A percentile compares a stretch with the other conserved stretches of the same genome.
Conservation (phyloP, 2,888 invertebrate genomes). For the Hemicrepidius hirtus region DNA sequence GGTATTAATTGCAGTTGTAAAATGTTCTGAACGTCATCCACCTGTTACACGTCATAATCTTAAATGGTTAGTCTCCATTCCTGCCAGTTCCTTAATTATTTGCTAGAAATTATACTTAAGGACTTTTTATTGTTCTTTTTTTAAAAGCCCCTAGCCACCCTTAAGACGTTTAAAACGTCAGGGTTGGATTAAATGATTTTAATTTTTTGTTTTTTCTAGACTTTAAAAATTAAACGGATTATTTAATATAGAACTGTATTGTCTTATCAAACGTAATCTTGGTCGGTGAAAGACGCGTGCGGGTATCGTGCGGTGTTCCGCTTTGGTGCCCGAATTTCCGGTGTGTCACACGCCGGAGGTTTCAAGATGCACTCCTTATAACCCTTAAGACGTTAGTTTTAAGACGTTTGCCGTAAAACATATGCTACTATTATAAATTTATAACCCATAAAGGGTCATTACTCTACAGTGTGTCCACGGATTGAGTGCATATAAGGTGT, state of each 20-base stretch:
- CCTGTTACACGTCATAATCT: constrained; percentile 58
- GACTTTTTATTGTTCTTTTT: constrained; percentile 16
- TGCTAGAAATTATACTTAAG: constrained; percentile 48
- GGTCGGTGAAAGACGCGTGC: constrained; percentile 19
- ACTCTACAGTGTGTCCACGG: neutral
- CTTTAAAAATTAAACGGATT: neutral
- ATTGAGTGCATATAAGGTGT: too few species aligned
- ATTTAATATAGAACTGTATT: neutral
- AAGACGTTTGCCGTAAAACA: constrained; percentile 36
- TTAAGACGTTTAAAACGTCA: neutral
- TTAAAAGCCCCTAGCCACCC: too few species aligned
- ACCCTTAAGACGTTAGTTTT: constrained; percentile 25
- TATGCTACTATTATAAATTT: too few species aligned
- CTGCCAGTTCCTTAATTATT: constrained; percentile 61
- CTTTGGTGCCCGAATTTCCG: constrained; percentile 44
- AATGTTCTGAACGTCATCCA: constrained; percentile 51
- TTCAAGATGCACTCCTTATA: neutral
- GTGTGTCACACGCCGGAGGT: constrained; percentile 39
- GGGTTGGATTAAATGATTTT: neutral
- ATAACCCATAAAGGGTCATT: constrained; percentile 32
- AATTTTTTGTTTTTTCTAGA: constrained; percentile 13
- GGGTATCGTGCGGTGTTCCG: constrained; percentile 37
- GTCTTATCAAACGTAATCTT: neutral
- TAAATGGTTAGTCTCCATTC: constrained; percentile 57
- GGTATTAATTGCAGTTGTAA: constrained; percentile 53